Conservation (phyloP, 2,797 vertebrate genomes). For the Mus spretus region DNA sequence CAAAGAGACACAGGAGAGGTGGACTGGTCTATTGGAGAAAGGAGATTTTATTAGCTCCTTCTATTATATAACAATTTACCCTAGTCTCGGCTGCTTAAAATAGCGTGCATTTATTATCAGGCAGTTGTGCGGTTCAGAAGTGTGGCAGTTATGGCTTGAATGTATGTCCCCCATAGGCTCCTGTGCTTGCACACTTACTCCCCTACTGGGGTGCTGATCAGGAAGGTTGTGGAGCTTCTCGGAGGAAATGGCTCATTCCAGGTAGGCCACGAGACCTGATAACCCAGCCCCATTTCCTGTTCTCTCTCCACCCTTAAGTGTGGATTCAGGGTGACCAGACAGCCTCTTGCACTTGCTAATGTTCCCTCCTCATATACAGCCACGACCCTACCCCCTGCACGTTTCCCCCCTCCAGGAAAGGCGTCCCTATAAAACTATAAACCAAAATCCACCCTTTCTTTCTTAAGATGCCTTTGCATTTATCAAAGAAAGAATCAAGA, state of each 20-base stretch:
- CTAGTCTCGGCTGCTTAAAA: background rate
- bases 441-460: background rate
- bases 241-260: background rate
- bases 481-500: background rate
- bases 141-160: background rate
- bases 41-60: background rate
- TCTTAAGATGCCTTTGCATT: background rate
- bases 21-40: background rate
- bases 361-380: background rate
- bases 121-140: background rate
- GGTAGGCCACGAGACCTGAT: too few species aligned
- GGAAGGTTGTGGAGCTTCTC: background rate
- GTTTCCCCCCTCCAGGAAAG: background rate
- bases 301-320: background rate
- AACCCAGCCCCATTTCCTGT: background rate
- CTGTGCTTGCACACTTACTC: background rate
- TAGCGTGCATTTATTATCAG: background rate
- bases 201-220: background rate
- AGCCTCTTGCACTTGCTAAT: background rate
- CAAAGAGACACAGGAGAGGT: slow-evolving; percentile 13
- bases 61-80: slow-evolving; percentile 14
- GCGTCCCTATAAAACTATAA: background rate
- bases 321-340: background rate
- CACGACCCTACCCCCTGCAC: too few species aligned
- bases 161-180: background rate